A percentile compares a stretch with the other conserved stretches of the same genome.
Conservation (phyloP, 2,797 vertebrate genomes). For the Siniperca scherzeri region DNA sequence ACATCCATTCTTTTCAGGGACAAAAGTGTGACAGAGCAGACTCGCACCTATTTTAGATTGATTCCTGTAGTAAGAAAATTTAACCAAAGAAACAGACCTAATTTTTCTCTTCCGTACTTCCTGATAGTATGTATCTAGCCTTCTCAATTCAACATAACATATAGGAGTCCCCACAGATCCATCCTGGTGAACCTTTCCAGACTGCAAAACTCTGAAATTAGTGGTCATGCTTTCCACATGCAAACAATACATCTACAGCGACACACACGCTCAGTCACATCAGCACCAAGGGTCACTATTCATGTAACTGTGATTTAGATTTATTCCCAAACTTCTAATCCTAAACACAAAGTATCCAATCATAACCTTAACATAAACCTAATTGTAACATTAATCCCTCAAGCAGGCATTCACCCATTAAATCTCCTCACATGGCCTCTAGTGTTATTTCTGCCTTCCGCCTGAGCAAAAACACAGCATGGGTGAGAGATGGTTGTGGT, state of each 20-base stretch:
- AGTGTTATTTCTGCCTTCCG: conserved; percentile 26
- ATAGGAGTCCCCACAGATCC: background rate
- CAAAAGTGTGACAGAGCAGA: conserved; percentile 24
- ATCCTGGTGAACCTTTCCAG: background rate
- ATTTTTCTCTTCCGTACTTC: conserved; percentile 4
- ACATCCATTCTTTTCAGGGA: conserved; percentile 35
- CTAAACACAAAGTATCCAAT: conserved; percentile 57
- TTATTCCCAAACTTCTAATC: conserved; percentile 55
- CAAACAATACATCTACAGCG: background rate
- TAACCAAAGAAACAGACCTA: conserved; percentile 4
- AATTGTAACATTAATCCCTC: conserved; percentile 59
- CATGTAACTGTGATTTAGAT: conserved; percentile 43
- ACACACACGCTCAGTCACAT: conserved; percentile 7
- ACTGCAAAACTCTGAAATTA: background rate
- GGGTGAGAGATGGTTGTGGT: conserved; percentile 6
- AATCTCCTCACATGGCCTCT: conserved; percentile 51
- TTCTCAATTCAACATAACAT: background rate
- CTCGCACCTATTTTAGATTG: conserved; percentile 9
- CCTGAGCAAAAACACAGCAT: conserved; percentile 25
- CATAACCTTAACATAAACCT: conserved; percentile 47
- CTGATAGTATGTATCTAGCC: conserved; percentile 1
- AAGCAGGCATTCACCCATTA: conserved; percentile 50
- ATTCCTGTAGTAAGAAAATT: background rate
- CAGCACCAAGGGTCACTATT: conserved; percentile 28
- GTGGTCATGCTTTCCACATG: background rate